Evolutionary conservation across 2,888 invertebrate species (phyloP), one percentile per base, ranked within the genome.

Genomic region (Ophion slaviceki): DNA sequence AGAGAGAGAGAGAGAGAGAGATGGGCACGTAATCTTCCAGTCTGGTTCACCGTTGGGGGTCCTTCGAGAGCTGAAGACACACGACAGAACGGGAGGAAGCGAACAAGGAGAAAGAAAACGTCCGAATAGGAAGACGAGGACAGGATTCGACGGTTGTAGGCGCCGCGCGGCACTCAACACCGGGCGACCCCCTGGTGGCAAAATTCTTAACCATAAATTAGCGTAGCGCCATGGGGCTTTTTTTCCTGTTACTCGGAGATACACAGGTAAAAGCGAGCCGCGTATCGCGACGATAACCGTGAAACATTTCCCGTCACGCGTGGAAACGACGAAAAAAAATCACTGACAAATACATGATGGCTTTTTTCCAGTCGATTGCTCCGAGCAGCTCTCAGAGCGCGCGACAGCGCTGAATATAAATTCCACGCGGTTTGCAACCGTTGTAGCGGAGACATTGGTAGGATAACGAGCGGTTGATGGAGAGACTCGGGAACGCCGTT

Each of bases 131-230:
- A 75, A 76, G 82, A 82, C 76, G 82, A 82, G 72, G 72, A 86
- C 77, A 75, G 77, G 84, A 81, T 81, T 87, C 67, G 85, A 86
- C 85, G 89, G 84, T 87, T 85, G 67, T 86, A 86, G 87, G 87
- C 84, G 84, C 87, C 86, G 80, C 86, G 74, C 80, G 88, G 87
- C 87, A 85, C 88, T 87, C 88, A 85, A 88, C 87, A 87, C 87
- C 82, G 83, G 53, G 66, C 45, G 45, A 72, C 53, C 86, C 85
- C 86, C 80, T 47, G 77, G 53, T 24, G 74, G 71, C 76, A 74
- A 84, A 84, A 84, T 88, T 87, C 88, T 89, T 88, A 87, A 59
- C 87, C 89, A 88, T 90, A 90, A 90, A 91, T 90, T 90, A 91
- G 89, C 88, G 87, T 83, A 83, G 80, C 90, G 84, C 91, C 89